phyloP scores from a whole-genome alignment of 2,113 vertebrate species.

The Casuarius casuarius region DNA sequence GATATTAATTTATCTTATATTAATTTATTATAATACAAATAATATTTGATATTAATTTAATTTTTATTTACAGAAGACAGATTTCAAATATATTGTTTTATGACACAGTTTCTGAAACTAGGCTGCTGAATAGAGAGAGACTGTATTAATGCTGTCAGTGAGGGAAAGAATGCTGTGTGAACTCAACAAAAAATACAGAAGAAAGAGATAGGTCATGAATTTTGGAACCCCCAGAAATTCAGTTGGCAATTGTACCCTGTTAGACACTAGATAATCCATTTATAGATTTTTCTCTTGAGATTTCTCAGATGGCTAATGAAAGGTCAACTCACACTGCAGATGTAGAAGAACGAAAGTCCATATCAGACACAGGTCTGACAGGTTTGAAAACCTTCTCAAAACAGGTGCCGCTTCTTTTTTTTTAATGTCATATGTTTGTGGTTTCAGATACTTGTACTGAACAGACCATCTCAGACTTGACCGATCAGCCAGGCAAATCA shows the following conservation, averaged over 20 bases:
- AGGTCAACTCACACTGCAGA: neutral
- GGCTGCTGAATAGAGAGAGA: neutral
- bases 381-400: neutral
- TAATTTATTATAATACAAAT: neutral
- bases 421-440: neutral
- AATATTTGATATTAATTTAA: neutral
- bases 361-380: neutral
- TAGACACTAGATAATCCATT: neutral
- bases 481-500: neutral
- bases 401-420: neutral
- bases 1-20: neutral
- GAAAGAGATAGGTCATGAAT: neutral
- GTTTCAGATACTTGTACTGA: neutral
- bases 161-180: neutral
- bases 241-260: neutral
- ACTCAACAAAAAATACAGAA: fast-evolving
- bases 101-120: neutral
- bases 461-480: neutral
- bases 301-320: neutral
- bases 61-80: neutral
- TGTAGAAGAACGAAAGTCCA: neutral
- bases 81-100: neutral
- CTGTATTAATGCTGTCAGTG: neutral
- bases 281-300: neutral
- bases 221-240: neutral